These are phyloP conservation scores for Odobenus rosmarus DNA, from an alignment of 2,113 vertebrate species.

Conservation along the genomic window DNA sequence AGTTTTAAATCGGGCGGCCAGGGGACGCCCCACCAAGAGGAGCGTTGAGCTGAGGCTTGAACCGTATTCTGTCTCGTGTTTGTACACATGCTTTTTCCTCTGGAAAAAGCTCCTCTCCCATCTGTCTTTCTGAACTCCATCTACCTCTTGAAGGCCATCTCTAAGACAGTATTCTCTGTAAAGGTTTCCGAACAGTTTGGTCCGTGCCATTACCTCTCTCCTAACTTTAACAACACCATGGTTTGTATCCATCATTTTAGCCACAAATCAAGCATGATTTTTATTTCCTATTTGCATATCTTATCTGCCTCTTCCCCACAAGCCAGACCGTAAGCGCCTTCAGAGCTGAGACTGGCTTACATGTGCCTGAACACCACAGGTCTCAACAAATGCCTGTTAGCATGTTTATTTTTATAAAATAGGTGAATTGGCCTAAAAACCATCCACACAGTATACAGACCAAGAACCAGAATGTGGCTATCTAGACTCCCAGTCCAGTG, in stretches of 20 bases:
- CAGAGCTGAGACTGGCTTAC: not conserved
- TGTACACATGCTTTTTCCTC: not conserved
- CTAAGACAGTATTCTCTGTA: not conserved
- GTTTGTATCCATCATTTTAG: not conserved
- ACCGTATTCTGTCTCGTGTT: not conserved
- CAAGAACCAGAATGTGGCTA: not conserved
- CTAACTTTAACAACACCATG: not conserved
- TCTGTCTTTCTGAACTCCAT: not conserved
- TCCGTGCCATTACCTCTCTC: not conserved
- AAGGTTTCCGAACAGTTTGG: not conserved
- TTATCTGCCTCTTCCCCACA: not conserved
- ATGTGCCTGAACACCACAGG: not conserved
- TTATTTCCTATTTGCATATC: not conserved
- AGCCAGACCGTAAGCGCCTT: not conserved
- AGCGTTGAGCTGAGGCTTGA: not conserved
- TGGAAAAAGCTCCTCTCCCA: not conserved
- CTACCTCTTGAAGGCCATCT: not conserved
- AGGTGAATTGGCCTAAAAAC: not conserved
- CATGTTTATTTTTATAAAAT: conserved; percentile 25
- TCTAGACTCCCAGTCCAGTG: not conserved
- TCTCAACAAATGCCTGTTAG: not conserved
- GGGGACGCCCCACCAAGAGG: not conserved
- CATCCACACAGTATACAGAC: not conserved
- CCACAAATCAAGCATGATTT: not conserved
- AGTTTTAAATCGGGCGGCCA: not conserved